Base-by-base conservation (phyloP, 2,113 vertebrate genomes). In the Melanerpes formicivorus region DNA sequence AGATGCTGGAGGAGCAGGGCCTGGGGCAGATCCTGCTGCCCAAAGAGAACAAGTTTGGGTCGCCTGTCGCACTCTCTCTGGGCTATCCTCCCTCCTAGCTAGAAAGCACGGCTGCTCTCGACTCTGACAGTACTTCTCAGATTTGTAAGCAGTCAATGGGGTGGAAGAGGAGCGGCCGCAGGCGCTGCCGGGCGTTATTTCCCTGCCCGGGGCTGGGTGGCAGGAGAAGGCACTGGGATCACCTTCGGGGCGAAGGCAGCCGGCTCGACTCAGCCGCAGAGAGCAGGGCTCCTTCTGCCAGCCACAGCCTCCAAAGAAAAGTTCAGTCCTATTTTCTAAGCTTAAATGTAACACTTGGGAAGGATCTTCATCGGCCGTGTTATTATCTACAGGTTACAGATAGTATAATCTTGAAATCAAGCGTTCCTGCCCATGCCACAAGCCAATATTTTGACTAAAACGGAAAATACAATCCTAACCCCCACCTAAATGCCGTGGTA, bases 371-470 rank as follows among this genome's bases (percentile, higher is more conserved):
- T 3, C 17, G 8, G 82, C 84, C 34, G 18, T 72, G 67, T n/a
- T 80, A 18, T 81, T 44, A 73, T 50, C 93, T 65, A 40, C 87
- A 87, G 77, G 75, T 88, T 84, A 76, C 75, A 27, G 93, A 90
- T 0, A 26, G 55, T 3, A 17, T 58, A 69, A 34, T 52, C 14
- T 40, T 23, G 72, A 84, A 93, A 83, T 40, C 2, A 8, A 12
- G 84, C 27, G 48, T 26, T 74, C 52, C 72, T 84, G 55, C 87
- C 87, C 70, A 14, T 5, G 40, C 76, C 88, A 9, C 46, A 6
- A 91, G 62, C 79, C 92, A 34, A 5, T 50, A 40, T 80, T 93
- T 96, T 65, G 87, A 90, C 87, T 83, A n/a, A 2, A 72, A 93
- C 78, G 84, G 59, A 88, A 95, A 95, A 94, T 3, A 70, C 29